Base-by-base conservation (phyloP, 2,888 invertebrate species). In the Tipula lateralis region DNA sequence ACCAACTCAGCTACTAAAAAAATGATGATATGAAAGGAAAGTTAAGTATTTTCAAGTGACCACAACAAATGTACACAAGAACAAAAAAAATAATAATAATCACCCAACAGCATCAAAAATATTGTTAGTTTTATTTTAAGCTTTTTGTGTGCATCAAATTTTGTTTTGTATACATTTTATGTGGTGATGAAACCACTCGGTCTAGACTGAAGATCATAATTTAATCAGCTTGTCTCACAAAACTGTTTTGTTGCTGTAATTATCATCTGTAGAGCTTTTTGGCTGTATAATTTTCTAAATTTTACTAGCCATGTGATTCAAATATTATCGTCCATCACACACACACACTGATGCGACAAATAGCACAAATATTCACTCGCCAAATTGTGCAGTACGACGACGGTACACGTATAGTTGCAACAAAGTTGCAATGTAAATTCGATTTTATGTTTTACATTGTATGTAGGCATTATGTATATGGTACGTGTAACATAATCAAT, bases 131-230 rank as follows among this genome's bases (percentile, higher is more conserved):
- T 50, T 50, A n/a, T 16, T 16, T 50, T 50, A 50, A 50, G 44
- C 44, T 50, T 50, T 50, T 50, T 50, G 44, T 50, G 16, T 50
- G 44, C 44, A 50, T 16, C 44, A 7, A 16, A 50, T 16, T 50
- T 50, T 50, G 44, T 16, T 16, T 50, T 50, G n/a, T 50, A 16
- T n/a, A n/a, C n/a, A n/a, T 30, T 81, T 81, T 29, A 29, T 81
- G 81, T n/a, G 81, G 81, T 81, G 29, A 29, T 81, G 29, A 81
- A 81, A 81, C 81, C 81, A 81, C 81, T 81, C 81, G 81, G 81
- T 81, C 81, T 81, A 81, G 81, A 81, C 81, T 81, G 81, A 81
- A 29, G 81, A 81, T 81, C 81, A 81, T 81, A 50, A 50, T 50
- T 50, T 50, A 50, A 50, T 50, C 44, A 50, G 44, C n/a, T 50